phyloP scores from a whole-genome alignment of 2,888 invertebrate species.

The Apamea epomidion region DNA sequence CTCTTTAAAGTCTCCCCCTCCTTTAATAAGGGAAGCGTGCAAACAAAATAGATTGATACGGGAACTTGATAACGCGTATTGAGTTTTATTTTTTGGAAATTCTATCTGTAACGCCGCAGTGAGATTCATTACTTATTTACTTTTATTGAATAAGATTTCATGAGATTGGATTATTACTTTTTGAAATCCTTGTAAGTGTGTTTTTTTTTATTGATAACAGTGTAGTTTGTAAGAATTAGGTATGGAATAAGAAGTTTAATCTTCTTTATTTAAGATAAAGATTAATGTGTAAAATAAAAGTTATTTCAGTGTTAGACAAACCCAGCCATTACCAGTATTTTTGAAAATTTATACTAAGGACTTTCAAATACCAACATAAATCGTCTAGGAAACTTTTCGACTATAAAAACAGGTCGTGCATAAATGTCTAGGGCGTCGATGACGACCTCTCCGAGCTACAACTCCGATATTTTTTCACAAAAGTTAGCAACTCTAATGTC shows the following conservation, averaged over 20 bases:
- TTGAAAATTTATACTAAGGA: not conserved
- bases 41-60: constrained; percentile 88
- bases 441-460: constrained; percentile 5
- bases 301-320: not conserved
- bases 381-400: constrained; percentile 27
- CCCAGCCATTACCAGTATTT: not conserved
- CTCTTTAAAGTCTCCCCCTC: constrained; percentile 66
- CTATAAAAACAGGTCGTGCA: constrained; percentile 29
- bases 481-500: constrained; percentile 21
- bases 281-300: not conserved
- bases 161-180: constrained; percentile 33
- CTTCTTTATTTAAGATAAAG: too few species aligned
- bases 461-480: constrained; percentile 1
- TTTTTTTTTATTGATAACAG: constrained; percentile 6
- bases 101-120: constrained; percentile 32
- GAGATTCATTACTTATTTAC: constrained; percentile 33
- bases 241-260: not conserved
- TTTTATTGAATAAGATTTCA: constrained; percentile 38
- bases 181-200: not conserved
- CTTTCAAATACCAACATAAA: constrained; percentile 26
- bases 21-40: constrained; percentile 81
- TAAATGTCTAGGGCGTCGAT: constrained; percentile 10
- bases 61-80: constrained; percentile 82
- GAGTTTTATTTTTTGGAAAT: constrained; percentile 76
- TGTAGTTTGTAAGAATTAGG: not conserved